Evolutionary conservation across 2,113 vertebrate species (phyloP), one percentile per base, ranked within the genome.

Genomic region (Saguinus midas): DNA sequence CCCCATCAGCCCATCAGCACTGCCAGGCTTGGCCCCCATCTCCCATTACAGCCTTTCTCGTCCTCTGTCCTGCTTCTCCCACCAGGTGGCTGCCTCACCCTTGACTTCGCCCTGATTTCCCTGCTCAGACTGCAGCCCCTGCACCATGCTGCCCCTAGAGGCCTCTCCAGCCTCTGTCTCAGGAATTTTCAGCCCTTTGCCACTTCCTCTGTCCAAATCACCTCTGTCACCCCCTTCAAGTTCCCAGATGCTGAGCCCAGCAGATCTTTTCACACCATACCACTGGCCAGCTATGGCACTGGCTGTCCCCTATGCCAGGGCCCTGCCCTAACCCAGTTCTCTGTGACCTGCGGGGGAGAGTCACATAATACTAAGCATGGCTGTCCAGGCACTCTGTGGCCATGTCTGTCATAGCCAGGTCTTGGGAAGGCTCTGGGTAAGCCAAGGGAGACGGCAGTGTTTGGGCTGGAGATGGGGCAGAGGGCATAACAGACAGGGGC

Each of bases 131-230:
- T 35, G 10, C 1, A 43, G 79, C 75, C 80, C 37, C 45, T 81
- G 32, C 55, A 0, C 1, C 50, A 14, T 57, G 80, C 61, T 0
- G 52, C 70, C 23, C 23, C 96, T 97, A 91, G 94, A 97, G 92
- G 64, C 27, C 50, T 95, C 96, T 86, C 84, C 50, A 20, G 52
- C 25, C 94, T 96, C 73, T 66, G 70, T 93, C 78, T 97, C 64
- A 79, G 79, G 96, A 95, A 86, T 97, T 94, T 57, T 81, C 83
- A 87, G 29, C 0, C 73, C 78, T 40, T 81, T 84, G 50, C 87
- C 68, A 90, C 48, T 72, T 86, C 95, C 35, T 95, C 57, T 95
- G 81, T 57, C 72, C 52, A 45, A 50, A 79, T 80, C 40, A 68
- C 66, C 68, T 58, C 55, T 25, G 43, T 45, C 37, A 21, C 12